Evolutionary conservation across 2,113 vertebrate species (phyloP).

Genomic region (Psittacus erithacus): DNA sequence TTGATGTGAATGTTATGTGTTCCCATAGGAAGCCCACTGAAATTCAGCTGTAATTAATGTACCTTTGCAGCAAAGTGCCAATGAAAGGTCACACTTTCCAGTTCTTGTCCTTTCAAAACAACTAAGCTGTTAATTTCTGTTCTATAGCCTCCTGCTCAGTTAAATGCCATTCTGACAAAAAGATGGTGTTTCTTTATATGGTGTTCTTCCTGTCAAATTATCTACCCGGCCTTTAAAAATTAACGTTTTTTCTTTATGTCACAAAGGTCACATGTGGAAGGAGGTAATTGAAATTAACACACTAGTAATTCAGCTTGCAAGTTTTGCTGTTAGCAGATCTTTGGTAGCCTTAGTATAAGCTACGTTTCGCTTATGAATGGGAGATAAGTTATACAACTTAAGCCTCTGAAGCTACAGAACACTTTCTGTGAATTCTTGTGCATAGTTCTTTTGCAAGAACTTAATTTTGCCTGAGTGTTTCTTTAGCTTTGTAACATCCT

Average conservation of each 20-base stretch:
- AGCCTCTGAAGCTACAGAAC: not conserved
- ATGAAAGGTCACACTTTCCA: constrained; percentile 20
- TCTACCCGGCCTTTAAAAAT: not conserved
- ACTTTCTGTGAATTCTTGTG: not conserved
- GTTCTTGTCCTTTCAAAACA: constrained; percentile 48
- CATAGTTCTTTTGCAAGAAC: not conserved
- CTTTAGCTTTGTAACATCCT: not conserved
- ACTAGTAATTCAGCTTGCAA: not conserved
- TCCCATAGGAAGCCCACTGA: not conserved
- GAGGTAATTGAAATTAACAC: not conserved
- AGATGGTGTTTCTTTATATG: not conserved
- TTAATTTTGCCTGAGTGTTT: not conserved
- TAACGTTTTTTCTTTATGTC: not conserved
- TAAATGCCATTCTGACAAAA: not conserved
- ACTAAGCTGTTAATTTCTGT: constrained; percentile 56
- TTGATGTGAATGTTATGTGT: not conserved
- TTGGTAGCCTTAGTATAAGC: not conserved
- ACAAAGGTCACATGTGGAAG: not conserved
- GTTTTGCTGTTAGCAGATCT: not conserved
- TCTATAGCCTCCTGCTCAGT: not conserved
- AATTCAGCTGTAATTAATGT: constrained; percentile 43
- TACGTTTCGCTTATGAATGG: rapidly evolving
- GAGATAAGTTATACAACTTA: not conserved
- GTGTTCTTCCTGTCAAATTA: not conserved
- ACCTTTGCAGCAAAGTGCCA: not conserved